A percentile compares a stretch with the other conserved stretches of the same genome.
These are phyloP conservation scores for Upupa epops DNA, from an alignment of 2,113 vertebrate genomes.

Conservation along the genomic window DNA sequence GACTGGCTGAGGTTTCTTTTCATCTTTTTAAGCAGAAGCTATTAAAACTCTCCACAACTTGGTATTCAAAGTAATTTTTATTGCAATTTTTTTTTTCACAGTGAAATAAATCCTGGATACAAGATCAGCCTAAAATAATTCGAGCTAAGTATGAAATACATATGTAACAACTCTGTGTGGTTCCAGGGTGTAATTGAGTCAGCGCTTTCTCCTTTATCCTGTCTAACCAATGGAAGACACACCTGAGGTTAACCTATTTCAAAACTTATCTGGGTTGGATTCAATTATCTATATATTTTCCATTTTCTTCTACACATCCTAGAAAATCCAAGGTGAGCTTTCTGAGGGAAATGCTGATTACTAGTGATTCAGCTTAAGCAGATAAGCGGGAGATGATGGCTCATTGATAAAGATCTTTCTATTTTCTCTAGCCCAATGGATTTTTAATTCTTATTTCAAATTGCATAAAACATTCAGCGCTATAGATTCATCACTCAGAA, in stretches of 20 bases:
- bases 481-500: not conserved
- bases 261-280: not conserved
- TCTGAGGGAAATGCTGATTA: not conserved
- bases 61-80: not conserved
- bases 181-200: not conserved
- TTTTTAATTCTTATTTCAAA: not conserved
- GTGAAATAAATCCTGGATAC: not conserved
- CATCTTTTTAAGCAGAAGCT: not conserved
- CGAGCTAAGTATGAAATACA: not conserved
- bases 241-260: not conserved
- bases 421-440: not conserved
- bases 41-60: not conserved
- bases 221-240: not conserved
- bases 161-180: not conserved
- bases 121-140: not conserved
- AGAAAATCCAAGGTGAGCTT: not conserved
- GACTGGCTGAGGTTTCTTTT: not conserved
- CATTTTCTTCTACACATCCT: not conserved
- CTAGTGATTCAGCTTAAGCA: not conserved
- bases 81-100: constrained; percentile 13
- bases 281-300: not conserved
- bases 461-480: not conserved
- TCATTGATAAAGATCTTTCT: not conserved
- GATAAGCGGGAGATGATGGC: not conserved
- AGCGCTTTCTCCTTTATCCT: not conserved